A percentile compares a stretch with the other conserved stretches of the same genome.
phyloP scores from a whole-genome alignment of 2,113 vertebrate species.

The Merops nubicus region DNA sequence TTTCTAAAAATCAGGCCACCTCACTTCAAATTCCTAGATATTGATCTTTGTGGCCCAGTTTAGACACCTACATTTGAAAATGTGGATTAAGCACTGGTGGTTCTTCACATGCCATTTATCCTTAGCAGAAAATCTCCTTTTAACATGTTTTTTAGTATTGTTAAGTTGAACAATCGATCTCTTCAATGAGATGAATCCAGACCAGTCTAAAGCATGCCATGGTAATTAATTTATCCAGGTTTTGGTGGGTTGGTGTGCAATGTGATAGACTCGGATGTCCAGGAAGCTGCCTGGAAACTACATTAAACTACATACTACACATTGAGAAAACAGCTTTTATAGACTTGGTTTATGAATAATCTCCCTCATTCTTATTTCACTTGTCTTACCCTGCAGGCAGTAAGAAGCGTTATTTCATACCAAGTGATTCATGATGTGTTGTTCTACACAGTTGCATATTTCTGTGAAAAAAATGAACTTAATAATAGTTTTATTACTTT shows the following conservation, averaged over 20 bases:
- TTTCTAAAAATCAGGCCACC: not conserved
- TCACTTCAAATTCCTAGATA: not conserved
- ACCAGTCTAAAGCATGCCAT: not conserved
- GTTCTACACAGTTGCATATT: not conserved
- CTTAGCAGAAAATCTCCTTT: not conserved
- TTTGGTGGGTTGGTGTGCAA: not conserved
- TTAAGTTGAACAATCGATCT: not conserved
- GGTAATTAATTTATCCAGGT: not conserved
- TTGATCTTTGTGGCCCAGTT: not conserved
- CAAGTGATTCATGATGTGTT: not conserved
- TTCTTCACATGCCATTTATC: not conserved
- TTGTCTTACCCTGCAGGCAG: not conserved
- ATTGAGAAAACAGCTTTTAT: not conserved
- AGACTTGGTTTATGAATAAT: not conserved
- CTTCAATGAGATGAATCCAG: not conserved
- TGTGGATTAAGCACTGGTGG: not conserved
- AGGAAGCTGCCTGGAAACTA: not conserved
- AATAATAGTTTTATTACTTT: slow-evolving; percentile 22
- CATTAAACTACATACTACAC: not conserved
- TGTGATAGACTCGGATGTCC: not conserved
- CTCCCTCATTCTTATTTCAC: not conserved
- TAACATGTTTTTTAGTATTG: not conserved
- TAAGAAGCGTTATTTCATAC: slow-evolving; percentile 8
- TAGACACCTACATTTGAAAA: not conserved
- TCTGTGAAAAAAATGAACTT: not conserved